These are phyloP conservation scores for Dusona sp. DNA, from an alignment of 2,888 invertebrate genomes.

Conservation along the genomic window DNA sequence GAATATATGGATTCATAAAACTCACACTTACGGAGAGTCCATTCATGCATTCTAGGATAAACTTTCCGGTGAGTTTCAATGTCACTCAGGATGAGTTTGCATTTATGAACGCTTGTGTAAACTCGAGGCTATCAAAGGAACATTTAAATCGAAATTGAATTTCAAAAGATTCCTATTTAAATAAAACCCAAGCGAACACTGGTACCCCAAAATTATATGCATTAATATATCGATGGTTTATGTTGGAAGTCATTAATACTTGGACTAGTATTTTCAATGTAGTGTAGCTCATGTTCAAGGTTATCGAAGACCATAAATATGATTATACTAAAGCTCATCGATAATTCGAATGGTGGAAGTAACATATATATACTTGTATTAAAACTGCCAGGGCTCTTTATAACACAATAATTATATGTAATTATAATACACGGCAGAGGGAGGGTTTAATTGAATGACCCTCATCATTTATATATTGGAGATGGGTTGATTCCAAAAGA, in stretches of 20 bases:
- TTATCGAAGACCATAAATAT: not conserved
- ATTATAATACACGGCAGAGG: too few relatives aligned
- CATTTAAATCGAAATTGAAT: constrained; percentile 48
- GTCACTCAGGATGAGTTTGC: constrained; percentile 62
- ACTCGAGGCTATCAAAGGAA: constrained; percentile 53
- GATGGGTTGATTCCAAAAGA: too few relatives aligned
- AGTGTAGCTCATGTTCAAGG: not conserved
- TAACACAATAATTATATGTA: too few relatives aligned
- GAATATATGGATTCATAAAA: constrained; percentile 52
- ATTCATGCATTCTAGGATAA: constrained; percentile 21
- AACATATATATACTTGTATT: not conserved
- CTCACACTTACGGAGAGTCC: constrained; percentile 14
- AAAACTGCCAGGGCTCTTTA: too few relatives aligned
- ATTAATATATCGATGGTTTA: not conserved
- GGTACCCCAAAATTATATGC: not conserved
- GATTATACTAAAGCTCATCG: not conserved
- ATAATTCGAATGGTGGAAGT: not conserved
- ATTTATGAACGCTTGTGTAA: constrained; percentile 52
- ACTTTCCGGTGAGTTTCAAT: constrained; percentile 61
- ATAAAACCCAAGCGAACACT: not conserved
- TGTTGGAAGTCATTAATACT: not conserved
- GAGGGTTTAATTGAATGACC: too few relatives aligned
- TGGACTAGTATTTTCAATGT: not conserved
- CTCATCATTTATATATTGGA: too few relatives aligned
- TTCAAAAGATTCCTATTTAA: not conserved